Conservation (phyloP, 2,888 invertebrate genomes). For the Cosmia pyralina region DNA sequence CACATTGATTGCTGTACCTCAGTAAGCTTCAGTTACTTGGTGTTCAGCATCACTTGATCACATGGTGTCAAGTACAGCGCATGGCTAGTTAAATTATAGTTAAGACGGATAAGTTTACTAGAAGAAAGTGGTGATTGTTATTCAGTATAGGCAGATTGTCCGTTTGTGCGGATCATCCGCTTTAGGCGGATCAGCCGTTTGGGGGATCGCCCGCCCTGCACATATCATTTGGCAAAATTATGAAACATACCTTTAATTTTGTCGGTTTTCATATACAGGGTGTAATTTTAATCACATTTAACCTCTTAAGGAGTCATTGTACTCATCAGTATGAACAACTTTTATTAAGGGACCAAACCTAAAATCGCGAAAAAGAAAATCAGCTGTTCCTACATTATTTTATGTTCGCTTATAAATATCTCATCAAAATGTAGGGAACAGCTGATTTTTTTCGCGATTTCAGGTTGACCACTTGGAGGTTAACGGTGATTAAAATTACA, state of each 20-base stretch:
- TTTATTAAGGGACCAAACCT: too few relatives aligned
- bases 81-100: background rate
- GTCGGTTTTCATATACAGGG: too few relatives aligned
- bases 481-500: too few relatives aligned
- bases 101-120: background rate
- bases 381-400: too few relatives aligned
- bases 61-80: constrained; percentile 11
- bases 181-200: background rate
- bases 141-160: background rate
- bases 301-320: too few relatives aligned
- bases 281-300: too few relatives aligned
- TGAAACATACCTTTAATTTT: background rate
- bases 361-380: too few relatives aligned
- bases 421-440: too few relatives aligned
- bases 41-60: constrained; percentile 33
- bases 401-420: too few relatives aligned
- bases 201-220: background rate
- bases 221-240: background rate
- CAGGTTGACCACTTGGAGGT: too few relatives aligned
- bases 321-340: too few relatives aligned
- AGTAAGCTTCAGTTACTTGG: constrained; percentile 52
- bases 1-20: constrained; percentile 67
- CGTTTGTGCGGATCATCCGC: background rate
- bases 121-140: background rate
- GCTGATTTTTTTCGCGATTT: too few relatives aligned